A percentile compares a stretch with the other conserved stretches of the same genome.
Conservation (phyloP, 2,888 invertebrate genomes). For the Prosapia bicincta region DNA sequence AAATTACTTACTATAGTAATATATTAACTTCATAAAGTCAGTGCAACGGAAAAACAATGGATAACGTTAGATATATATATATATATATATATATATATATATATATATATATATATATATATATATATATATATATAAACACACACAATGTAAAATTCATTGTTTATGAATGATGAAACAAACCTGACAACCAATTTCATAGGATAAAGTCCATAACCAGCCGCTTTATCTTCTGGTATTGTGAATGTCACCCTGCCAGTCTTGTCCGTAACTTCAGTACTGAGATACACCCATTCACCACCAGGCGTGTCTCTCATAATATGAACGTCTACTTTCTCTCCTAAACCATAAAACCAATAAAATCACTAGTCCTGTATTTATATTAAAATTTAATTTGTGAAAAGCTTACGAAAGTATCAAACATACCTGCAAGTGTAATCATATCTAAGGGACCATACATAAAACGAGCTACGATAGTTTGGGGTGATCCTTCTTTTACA, state of each 20-base stretch:
- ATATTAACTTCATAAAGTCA: no score
- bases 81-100: no score
- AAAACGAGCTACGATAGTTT: conserved; percentile 84
- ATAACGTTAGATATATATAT: no score
- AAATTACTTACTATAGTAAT: no score
- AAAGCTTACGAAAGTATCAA: background rate
- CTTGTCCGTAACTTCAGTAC: conserved; percentile 93
- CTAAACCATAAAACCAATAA: conserved; percentile 43
- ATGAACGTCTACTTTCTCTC: conserved; percentile 92
- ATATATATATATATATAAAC: no score
- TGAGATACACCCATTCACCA: conserved; percentile 86
- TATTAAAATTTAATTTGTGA: background rate
- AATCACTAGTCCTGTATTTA: background rate
- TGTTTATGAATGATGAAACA: no score
- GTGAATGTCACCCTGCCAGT: conserved; percentile 84
- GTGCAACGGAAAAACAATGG: no score
- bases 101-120: no score
- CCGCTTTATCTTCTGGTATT: conserved; percentile 77
- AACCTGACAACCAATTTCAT: conserved; percentile 78
- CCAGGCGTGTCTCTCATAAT: conserved; percentile 85
- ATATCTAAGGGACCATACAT: conserved; percentile 99
- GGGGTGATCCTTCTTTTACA: conserved; percentile 84
- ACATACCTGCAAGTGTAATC: conserved; percentile 81
- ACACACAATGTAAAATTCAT: no score
- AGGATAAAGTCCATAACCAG: conserved; percentile 93